These are phyloP conservation scores for Pholis gunnellus DNA, from an alignment of 2,113 vertebrate genomes.

Conservation along the genomic window DNA sequence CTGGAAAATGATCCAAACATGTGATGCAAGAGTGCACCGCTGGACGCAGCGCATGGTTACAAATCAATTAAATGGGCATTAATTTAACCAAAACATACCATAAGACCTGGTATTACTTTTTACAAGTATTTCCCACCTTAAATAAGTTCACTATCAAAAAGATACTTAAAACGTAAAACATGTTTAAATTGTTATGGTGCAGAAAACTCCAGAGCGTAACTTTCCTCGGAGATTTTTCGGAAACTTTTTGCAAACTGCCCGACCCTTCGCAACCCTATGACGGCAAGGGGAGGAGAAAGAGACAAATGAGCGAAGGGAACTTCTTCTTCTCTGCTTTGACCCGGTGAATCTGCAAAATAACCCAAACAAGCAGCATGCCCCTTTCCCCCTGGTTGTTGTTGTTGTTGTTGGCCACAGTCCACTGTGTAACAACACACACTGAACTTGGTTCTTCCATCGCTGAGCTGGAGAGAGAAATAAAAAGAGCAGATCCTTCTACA, in stretches of 20 bases:
- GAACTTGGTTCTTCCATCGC: constrained; percentile 5
- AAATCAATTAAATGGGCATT: background rate
- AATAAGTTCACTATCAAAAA: background rate
- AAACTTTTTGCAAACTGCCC: background rate
- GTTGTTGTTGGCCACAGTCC: constrained; percentile 17
- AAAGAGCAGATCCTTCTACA: background rate
- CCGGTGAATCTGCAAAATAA: constrained; percentile 19
- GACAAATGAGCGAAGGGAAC: background rate
- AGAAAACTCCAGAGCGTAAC: background rate
- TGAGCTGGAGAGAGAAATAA: constrained; percentile 12
- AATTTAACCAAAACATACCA: background rate
- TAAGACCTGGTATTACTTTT: background rate
- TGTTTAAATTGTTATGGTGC: background rate
- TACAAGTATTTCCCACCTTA: background rate
- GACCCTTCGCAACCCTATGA: background rate
- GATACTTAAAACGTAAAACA: background rate
- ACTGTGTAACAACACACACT: background rate
- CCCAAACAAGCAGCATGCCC: constrained; percentile 1
- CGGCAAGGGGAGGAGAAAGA: background rate
- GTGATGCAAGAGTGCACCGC: background rate
- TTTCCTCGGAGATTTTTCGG: background rate
- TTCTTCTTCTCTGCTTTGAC: constrained; percentile 1
- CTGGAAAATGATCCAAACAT: background rate
- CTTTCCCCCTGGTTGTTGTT: background rate
- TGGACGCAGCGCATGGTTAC: background rate